phyloP scores from a whole-genome alignment of 1,140 invertebrate genomes.

The Brachionus manjavacas region DNA sequence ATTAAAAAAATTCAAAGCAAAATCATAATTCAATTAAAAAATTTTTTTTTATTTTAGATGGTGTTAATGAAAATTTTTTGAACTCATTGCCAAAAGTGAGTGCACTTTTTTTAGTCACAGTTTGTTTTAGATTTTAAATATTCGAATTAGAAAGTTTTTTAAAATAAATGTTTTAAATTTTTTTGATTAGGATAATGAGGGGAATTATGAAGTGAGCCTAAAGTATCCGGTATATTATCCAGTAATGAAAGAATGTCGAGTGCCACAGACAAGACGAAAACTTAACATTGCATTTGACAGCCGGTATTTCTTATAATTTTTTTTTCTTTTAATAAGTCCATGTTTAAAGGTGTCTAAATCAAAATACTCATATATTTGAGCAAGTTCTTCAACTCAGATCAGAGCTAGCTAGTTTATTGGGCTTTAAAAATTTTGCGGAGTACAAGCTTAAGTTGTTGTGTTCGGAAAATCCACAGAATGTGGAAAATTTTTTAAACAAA shows the following conservation, averaged over 20 bases:
- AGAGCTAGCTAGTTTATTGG: conserved; percentile 59
- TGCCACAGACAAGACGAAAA: conserved; percentile 56
- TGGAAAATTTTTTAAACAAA: conserved; percentile 57
- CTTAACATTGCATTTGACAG: conserved; percentile 60
- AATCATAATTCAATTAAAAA: too few relatives aligned
- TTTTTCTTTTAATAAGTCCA: conserved; percentile 34
- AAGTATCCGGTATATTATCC: conserved; percentile 63
- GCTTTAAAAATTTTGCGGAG: conserved; percentile 59
- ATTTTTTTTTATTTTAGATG: neutral
- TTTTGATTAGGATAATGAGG: conserved; percentile 52
- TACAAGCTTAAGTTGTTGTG: conserved; percentile 61
- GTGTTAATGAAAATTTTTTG: conserved; percentile 36
- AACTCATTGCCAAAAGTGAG: conserved; percentile 37
- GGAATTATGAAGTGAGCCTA: conserved; percentile 58
- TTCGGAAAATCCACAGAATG: conserved; percentile 60
- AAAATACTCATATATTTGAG: conserved; percentile 60
- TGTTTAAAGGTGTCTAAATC: conserved; percentile 56
- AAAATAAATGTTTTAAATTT: neutral
- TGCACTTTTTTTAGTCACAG: conserved; percentile 15
- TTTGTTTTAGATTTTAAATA: neutral
- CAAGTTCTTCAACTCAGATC: conserved; percentile 60
- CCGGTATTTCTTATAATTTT: conserved; percentile 48
- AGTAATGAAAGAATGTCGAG: conserved; percentile 59
- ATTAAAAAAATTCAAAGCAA: too few relatives aligned
- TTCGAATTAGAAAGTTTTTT: neutral